Base-by-base conservation (phyloP, 2,888 invertebrate species). In the Eupithecia exiguata region DNA sequence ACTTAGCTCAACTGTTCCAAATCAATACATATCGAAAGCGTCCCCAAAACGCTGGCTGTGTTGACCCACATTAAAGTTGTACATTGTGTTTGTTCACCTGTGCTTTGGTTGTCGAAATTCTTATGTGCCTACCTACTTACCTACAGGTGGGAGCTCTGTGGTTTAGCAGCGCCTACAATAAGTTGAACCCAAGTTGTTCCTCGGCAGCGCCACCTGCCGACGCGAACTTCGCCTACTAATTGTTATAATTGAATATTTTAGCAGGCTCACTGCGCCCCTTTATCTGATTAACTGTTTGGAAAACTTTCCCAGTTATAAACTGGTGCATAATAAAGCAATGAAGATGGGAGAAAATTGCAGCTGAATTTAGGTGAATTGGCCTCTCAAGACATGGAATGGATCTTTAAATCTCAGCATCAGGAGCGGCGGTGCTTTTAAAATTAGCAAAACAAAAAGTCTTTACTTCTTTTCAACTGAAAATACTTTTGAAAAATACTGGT, bases 211-310 rank as follows among this genome's bases (percentile, higher is more conserved):
- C 77, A 75, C 74, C 77, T 77, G 76, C 49, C 66, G 75, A 61
- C 70, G 7, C 53, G 21, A 76, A 76, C 69, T 78, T 74, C 21
- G 36, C 58, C 72, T 40, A 71, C 74, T 78, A 78, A 78, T 78
- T 74, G 74, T 76, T 78, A 63, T 74, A 74, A 78, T 78, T 78
- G 72, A 78, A 78, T 78, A 71, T 74, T 76, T 73, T 65, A 71
- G 43, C 70, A 69, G 71, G 66, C 73, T 71, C 76, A 73, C 69
- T 71, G 73, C 76, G 63, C 68, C 58, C 62, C 75, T 69, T 72
- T 58, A 76, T 76, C 76, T 71, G 76, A 76, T 76, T 66, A 76
- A 76, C 69, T 73, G 73, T 73, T 75, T 73, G 71, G 36, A 73
- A 71, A 76, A 73, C 73, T 73, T 76, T 58, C 63, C 35, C 58